Evolutionary conservation across 2,888 invertebrate species (phyloP), one percentile per base, ranked within the genome.

Genomic region (Ptilodon capucinus): DNA sequence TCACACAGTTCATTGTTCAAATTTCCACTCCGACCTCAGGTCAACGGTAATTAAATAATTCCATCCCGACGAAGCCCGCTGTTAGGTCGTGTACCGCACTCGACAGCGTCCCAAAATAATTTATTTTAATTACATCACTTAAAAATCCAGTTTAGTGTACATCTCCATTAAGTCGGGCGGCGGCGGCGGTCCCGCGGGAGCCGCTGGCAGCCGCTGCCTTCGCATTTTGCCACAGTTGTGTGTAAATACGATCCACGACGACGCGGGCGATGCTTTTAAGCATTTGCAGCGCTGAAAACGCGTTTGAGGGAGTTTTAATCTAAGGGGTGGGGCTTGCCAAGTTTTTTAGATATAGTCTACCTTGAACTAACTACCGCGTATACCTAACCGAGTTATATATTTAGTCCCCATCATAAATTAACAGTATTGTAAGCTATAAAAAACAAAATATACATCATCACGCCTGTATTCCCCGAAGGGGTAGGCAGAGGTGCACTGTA

Each of bases 101-200:
- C 34, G 43, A 23, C 16, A 44, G 11, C 35, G 48, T 32, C 23
- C 46, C 30, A 42, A 62, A 53, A 60, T 62, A 55, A 64, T 64
- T 53, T 48, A 57, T 62, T 65, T 62, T 62, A 64, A 64, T 75
- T 71, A 72, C 60, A 50, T 53, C 74, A 70, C 68, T 76, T 73
- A 67, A 71, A 73, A 73, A 72, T 71, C 74, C 68, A 64, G 69
- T 71, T 70, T 62, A 62, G 59, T 66, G 64, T 63, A 67, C 70
- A 63, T 70, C 68, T 68, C 67, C 71, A 75, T 76, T 76, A 76
- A 62, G 60, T 64, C 62, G 51, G 43, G 48, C 46, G 46, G 45
- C 46, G 43, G 50, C 54, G 28, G 48, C 46, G 25, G 25, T 53
- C 59, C 53, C 51, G 32, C 41, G 59, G 58, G 60, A 47, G 40